phyloP scores from a whole-genome alignment of 2,888 invertebrate genomes.

The Pelosia muscerda region DNA sequence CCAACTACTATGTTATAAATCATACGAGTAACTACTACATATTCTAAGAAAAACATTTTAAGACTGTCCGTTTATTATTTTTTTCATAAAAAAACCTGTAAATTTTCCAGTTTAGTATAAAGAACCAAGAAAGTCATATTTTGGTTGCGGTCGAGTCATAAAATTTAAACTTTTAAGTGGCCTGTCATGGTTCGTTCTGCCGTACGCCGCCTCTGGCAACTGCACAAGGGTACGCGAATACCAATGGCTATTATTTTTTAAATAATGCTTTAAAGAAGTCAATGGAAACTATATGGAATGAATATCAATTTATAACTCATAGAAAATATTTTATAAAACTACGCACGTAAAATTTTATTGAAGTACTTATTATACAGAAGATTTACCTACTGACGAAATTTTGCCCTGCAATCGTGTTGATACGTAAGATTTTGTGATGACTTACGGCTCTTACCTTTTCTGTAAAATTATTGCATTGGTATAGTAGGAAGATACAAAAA shows the following conservation, averaged over 20 bases:
- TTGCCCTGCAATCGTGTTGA: no score
- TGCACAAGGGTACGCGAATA: conserved; percentile 19
- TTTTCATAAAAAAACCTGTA: neutral
- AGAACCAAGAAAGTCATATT: conserved; percentile 26
- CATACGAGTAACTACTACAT: no score
- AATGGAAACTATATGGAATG: neutral
- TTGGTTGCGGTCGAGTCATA: conserved; percentile 33
- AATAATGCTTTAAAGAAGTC: neutral
- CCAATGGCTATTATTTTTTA: neutral
- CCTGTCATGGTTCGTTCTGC: conserved; percentile 30
- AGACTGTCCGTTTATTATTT: conserved; percentile 6
- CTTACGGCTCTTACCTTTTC: no score
- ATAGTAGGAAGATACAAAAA: no score
- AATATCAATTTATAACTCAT: neutral
- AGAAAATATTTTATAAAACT: no score
- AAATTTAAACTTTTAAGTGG: conserved; percentile 50
- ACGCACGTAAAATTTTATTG: neutral
- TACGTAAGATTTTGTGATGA: no score
- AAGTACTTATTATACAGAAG: no score
- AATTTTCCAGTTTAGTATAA: neutral
- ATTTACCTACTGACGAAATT: no score
- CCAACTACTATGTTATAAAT: neutral
- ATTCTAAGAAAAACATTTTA: neutral
- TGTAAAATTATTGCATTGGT: no score
- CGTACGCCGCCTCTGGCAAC: conserved; percentile 43